Percentiles rank a stretch among this genome's conserved stretches.
These are phyloP conservation scores for Nasonia longicornis DNA, from an alignment of 1,140 invertebrate genomes.

Conservation along the genomic window DNA sequence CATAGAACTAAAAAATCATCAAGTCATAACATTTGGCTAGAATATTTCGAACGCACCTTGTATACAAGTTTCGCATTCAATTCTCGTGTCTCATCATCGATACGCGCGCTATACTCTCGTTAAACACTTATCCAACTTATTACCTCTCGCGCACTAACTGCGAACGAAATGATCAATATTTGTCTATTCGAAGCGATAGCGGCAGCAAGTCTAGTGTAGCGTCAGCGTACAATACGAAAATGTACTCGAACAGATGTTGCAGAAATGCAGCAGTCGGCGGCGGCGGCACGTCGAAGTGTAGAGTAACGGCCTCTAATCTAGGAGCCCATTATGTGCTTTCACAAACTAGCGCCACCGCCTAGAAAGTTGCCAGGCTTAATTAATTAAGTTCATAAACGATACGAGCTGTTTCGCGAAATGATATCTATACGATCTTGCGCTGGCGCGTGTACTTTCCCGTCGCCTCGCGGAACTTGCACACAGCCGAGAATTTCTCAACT, in stretches of 20 bases:
- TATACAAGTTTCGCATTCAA: too few relatives aligned
- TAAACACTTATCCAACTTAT: background rate
- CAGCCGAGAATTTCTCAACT: background rate
- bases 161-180: background rate
- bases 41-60: background rate
- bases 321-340: constrained; percentile 21
- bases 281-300: background rate
- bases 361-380: constrained; percentile 28
- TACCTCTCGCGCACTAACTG: background rate
- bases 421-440: constrained; percentile 15
- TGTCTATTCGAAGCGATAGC: background rate
- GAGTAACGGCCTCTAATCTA: constrained; percentile 11
- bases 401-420: constrained; percentile 24
- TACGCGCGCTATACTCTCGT: background rate
- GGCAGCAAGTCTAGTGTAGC: background rate
- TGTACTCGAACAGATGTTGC: background rate
- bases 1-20: background rate
- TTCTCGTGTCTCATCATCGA: background rate
- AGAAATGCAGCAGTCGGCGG: background rate
- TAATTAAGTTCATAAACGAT: constrained; percentile 41
- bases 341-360: background rate
- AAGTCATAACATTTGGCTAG: too few relatives aligned
- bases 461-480: background rate
- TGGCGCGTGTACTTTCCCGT: background rate
- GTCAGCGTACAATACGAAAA: background rate